Evolutionary conservation across 2,113 vertebrate genomes (phyloP).

Genomic region (Motacilla tschutschensis): DNA sequence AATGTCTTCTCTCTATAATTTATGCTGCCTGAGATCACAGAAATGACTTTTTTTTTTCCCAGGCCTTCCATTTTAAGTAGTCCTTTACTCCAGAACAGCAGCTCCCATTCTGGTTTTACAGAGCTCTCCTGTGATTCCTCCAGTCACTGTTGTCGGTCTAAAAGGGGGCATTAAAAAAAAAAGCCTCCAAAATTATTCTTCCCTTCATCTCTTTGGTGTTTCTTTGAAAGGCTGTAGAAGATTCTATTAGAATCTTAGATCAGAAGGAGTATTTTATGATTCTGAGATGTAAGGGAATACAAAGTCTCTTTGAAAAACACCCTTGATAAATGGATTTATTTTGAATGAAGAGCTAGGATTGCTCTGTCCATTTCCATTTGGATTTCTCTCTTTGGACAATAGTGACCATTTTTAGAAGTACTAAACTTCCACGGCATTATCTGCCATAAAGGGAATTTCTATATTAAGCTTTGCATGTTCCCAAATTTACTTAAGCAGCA

Average conservation of each 20-base stretch:
- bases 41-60: neutral
- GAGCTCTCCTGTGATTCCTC: neutral
- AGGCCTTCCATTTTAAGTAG: constrained; percentile 32
- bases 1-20: constrained; percentile 34
- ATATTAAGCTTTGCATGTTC: constrained; percentile 11
- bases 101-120: neutral
- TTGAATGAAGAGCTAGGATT: neutral
- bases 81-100: neutral
- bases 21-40: constrained; percentile 21
- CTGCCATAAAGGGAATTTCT: constrained; percentile 21
- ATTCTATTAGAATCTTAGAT: neutral
- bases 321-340: neutral
- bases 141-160: neutral
- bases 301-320: neutral
- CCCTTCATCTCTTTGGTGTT: neutral
- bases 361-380: neutral
- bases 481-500: neutral
- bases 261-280: neutral
- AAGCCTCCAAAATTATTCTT: neutral
- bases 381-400: neutral
- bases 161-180: neutral
- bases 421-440: neutral
- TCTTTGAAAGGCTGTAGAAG: neutral
- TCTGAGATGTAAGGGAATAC: neutral
- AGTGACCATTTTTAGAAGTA: constrained; percentile 31